Evolutionary conservation across 2,888 invertebrate species (phyloP).

Genomic region (Spialia ferax): DNA sequence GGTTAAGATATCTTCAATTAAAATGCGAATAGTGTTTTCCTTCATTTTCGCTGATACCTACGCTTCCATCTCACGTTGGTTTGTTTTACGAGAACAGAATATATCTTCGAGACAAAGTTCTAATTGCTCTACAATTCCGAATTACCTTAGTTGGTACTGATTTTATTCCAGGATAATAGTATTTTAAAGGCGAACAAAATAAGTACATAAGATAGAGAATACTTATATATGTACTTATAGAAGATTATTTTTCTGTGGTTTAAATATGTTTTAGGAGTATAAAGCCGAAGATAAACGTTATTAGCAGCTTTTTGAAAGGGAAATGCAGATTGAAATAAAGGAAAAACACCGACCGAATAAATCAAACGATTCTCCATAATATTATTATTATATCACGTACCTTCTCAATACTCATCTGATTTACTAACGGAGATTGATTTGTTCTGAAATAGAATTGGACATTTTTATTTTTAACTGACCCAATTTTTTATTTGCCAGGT

Average conservation of each 20-base stretch:
- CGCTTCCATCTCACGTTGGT: neutral
- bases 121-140: neutral
- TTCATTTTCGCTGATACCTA: neutral
- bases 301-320: too few species aligned
- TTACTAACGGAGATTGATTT: neutral
- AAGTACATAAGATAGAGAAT: too few species aligned
- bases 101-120: neutral
- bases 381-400: too few species aligned
- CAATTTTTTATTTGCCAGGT: slow-evolving; percentile 56
- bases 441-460: neutral
- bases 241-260: too few species aligned
- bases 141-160: too few species aligned
- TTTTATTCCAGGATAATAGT: too few species aligned
- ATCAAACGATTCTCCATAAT: too few species aligned
- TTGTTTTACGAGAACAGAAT: neutral
- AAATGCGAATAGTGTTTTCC: slow-evolving; percentile 12
- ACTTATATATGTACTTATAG: too few species aligned
- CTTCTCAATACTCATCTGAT: too few species aligned
- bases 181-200: neutral
- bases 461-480: neutral
- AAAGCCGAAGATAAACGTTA: too few species aligned
- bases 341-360: too few species aligned
- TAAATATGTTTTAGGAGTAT: too few species aligned
- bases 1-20: neutral
- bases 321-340: neutral